A percentile compares a stretch with the other conserved stretches of the same genome.
These are phyloP conservation scores for Martes martes DNA, from an alignment of 2,113 vertebrate genomes.

Conservation along the genomic window DNA sequence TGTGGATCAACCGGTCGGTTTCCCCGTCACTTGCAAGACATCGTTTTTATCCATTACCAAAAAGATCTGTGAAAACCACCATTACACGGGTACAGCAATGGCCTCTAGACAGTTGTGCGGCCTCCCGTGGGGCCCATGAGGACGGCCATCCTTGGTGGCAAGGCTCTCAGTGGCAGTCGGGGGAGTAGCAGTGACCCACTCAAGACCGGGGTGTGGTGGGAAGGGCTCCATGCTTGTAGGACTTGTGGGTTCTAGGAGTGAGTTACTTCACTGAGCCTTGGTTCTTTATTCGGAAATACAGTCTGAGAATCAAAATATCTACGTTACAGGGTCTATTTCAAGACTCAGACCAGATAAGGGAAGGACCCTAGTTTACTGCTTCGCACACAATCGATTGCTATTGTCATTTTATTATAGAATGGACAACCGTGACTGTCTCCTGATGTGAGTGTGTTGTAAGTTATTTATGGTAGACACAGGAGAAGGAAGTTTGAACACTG, in stretches of 20 bases:
- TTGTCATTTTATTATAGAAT: background rate
- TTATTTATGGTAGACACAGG: background rate
- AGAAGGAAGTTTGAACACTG: background rate
- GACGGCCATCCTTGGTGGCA: background rate
- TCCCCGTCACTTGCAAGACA: background rate
- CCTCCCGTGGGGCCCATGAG: background rate
- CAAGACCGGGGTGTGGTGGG: rapidly evolving
- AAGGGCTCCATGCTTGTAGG: rapidly evolving
- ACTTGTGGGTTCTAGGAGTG: background rate
- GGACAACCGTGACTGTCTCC: background rate
- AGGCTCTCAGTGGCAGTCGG: background rate
- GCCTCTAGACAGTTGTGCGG: background rate
- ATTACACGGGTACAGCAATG: rapidly evolving
- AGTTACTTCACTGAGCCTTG: background rate
- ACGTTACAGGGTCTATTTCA: background rate
- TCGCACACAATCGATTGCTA: background rate
- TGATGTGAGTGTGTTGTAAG: background rate
- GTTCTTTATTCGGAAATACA: background rate
- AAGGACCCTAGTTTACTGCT: background rate
- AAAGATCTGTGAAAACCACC: background rate
- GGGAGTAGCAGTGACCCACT: no score
- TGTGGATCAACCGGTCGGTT: background rate
- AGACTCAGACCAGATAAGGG: background rate
- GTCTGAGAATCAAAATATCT: background rate
- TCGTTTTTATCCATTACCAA: background rate